Evolutionary conservation across 2,888 invertebrate species (phyloP).

Genomic region (Limenitis camilla): DNA sequence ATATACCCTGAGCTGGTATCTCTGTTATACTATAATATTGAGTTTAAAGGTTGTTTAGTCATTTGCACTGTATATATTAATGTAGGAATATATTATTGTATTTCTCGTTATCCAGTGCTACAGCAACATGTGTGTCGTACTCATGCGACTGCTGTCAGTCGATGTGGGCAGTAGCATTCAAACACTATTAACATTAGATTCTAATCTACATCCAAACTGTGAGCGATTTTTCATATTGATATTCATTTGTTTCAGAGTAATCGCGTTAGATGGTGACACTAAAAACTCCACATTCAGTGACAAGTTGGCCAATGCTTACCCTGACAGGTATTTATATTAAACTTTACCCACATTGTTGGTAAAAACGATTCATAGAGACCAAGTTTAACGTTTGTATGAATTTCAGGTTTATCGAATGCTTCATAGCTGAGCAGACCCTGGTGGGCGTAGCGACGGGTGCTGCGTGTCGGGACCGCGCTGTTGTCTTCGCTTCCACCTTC

Average conservation of each 20-base stretch:
- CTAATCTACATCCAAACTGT: too few relatives aligned
- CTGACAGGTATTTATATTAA: constrained; percentile 59
- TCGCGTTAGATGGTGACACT: constrained; percentile 97
- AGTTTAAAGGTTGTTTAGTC: too few relatives aligned
- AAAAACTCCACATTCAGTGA: constrained; percentile 99
- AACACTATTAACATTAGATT: constrained; percentile 5
- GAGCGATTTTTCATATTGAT: background rate
- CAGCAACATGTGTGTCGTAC: constrained; percentile 30
- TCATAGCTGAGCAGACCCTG: constrained; percentile 99
- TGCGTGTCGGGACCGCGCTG: constrained; percentile 91
- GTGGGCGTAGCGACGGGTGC: constrained; percentile 97
- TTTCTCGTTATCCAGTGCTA: background rate
- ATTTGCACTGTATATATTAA: background rate
- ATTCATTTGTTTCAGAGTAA: constrained; percentile 77
- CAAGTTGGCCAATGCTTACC: constrained; percentile 84
- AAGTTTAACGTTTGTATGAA: too few relatives aligned
- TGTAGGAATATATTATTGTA: background rate
- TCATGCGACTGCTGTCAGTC: constrained; percentile 35
- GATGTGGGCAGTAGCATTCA: constrained; percentile 34
- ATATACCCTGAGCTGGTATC: too few relatives aligned
- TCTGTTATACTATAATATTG: too few relatives aligned
- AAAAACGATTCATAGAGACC: background rate
- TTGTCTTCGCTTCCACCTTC: constrained; percentile 97
- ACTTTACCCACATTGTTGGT: background rate
- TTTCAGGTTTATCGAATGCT: constrained; percentile 93